These are phyloP conservation scores for Dryomyza anilis DNA, from an alignment of 2,888 invertebrate genomes.

Conservation along the genomic window DNA sequence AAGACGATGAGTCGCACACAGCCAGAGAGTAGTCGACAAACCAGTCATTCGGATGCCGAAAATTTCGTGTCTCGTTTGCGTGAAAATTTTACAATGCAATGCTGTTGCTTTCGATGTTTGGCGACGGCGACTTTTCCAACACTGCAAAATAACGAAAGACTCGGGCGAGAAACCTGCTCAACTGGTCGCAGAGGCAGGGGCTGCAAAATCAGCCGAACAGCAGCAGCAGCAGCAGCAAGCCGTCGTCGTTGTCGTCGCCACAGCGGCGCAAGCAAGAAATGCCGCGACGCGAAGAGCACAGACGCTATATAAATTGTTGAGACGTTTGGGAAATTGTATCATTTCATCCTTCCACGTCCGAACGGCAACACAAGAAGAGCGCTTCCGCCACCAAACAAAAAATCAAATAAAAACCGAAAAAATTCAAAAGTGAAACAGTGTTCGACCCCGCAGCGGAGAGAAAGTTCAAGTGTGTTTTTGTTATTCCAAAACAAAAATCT, in stretches of 20 bases:
- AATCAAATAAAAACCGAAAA: slow-evolving; percentile 47
- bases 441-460: slow-evolving; percentile 3
- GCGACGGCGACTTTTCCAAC: slow-evolving; percentile 5
- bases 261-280: slow-evolving; percentile 23
- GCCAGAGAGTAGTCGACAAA: background rate
- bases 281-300: slow-evolving; percentile 44
- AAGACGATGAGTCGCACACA: background rate
- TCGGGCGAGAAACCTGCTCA: slow-evolving; percentile 22
- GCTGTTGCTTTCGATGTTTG: slow-evolving; percentile 14
- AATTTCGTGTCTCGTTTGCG: background rate
- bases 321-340: slow-evolving; percentile 62
- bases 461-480: slow-evolving; percentile 27
- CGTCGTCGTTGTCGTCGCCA: slow-evolving; percentile 7
- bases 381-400: slow-evolving; percentile 17
- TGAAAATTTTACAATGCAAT: slow-evolving; percentile 15
- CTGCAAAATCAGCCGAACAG: slow-evolving; percentile 2
- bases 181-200: slow-evolving; percentile 1
- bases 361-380: slow-evolving; percentile 56
- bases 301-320: slow-evolving; percentile 62
- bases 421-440: slow-evolving; percentile 10
- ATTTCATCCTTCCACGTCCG: slow-evolving; percentile 63
- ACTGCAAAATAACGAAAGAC: slow-evolving; percentile 23
- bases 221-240: slow-evolving; percentile 12
- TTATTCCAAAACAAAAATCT: slow-evolving; percentile 21
- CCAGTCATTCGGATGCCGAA: background rate